Base-by-base conservation (phyloP, 2,797 vertebrate species). In the Micromesistius poutassou region DNA sequence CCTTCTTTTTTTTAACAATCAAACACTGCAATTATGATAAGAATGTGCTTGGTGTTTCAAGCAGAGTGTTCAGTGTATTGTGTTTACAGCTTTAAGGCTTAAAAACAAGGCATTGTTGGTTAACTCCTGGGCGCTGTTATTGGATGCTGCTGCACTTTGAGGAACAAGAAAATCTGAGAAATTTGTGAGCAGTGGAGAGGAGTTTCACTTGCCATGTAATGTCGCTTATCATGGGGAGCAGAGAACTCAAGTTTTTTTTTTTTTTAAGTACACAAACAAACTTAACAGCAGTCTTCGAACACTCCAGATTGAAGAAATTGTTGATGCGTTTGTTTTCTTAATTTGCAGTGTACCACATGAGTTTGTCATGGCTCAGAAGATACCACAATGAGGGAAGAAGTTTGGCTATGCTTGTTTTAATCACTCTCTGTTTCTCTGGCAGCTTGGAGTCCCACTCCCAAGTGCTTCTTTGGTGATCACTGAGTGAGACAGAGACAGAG, bases 191-290 rank as follows among this genome's bases (percentile, higher is more conserved):
- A 42, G 40, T 42, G 40, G 40, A 42, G 40, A 14, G 40, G 46
- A 62, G 55, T n/a, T 62, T n/a, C n/a, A 62, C 55, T 62, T 62
- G 55, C 55, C 55, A 62, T 62, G 55, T 62, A 62, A n/a, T 62
- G 22, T 62, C 14, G 6, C 55, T 22, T 62, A 62, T 25, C 55
- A 25, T 55, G 50, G 19, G 22, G 55, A 62, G 55, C 22, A 62
- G 1, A 62, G 22, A 62, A n/a, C 4, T 55, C 14, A 4, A 55
- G 13, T 16, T 55, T 5, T 55, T n/a, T 55, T 55, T 5, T 55
- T n/a, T 55, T 55, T 5, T n/a, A n/a, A 55, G 50, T 55, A 55
- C 50, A 55, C 50, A 46, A 46, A 46, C 4, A 46, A 14, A 46
- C 42, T 14, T n/a, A 55, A 55, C 50, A 22, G 50, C 50, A 55